Evolutionary conservation across 2,797 vertebrate species (phyloP), one percentile per base, ranked within the genome.

Genomic region (Parotocinclus haroldoi): DNA sequence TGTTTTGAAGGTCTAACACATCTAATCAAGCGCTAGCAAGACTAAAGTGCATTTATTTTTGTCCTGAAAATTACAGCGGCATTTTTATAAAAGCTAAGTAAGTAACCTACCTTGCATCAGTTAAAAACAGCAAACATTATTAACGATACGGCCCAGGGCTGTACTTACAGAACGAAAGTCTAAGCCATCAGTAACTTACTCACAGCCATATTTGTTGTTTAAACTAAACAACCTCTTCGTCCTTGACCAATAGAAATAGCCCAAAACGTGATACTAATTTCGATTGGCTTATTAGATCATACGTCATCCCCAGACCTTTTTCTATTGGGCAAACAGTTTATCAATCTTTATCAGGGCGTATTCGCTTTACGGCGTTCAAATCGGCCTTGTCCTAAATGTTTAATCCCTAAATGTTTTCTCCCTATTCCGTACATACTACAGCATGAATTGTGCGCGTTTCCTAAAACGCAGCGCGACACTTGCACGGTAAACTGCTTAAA

Each of bases 221-320:
- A 62, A 75, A 75, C 73, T 66, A 70, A 70, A 73, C n/a, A 38
- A 44, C 40, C 9, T 9, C 7, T 11, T 49, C 0, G n/a, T 9
- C 9, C 19, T 52, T 12, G 17, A 19, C 76, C 70, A 75, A 75
- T 75, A 40, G 56, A 44, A 73, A 61, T 10, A 17, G 48, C 17
- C 1, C 45, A 9, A 0, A 18, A 45, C 10, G 13, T 38, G 9
- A 17, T 9, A 4, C 1, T 7, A 4, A 18, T 10, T 52, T 18
- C 55, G 11, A 75, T 67, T 70, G 70, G 73, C 39, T 60, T 37
- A 7, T 39, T 16, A 0, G 4, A 0, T 10, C 5, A 19, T 19
- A 37, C 49, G n/a, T 49, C 1, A 44, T 6, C 1, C 0, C 1
- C 1, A 7, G 1, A 1, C 19, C 0, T 8, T 18, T 6, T 1